Conservation (phyloP, 1,140 invertebrate species). For the Amphibalanus amphitrite region DNA sequence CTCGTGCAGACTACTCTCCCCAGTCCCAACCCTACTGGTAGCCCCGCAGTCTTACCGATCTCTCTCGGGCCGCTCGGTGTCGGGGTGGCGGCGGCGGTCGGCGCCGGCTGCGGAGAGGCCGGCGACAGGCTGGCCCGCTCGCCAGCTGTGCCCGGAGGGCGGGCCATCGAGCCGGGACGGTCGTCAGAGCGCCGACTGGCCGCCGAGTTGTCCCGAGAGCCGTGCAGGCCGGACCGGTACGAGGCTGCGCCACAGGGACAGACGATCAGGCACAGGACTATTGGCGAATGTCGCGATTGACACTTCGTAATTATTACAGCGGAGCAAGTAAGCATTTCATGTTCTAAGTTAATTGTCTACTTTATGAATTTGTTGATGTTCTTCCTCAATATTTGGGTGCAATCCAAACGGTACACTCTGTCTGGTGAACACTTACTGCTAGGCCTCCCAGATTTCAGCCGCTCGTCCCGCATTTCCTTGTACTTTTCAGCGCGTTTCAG, state of each 20-base stretch:
- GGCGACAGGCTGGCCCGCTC: not conserved
- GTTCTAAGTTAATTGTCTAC: too few relatives aligned
- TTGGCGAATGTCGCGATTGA: too few relatives aligned
- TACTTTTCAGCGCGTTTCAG: conserved; percentile 64
- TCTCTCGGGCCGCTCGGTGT: not conserved
- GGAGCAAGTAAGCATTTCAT: too few relatives aligned
- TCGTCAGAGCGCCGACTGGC: not conserved
- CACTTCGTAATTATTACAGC: too few relatives aligned
- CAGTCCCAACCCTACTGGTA: too few relatives aligned
- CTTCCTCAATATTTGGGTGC: too few relatives aligned
- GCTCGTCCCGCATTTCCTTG: conserved; percentile 40
- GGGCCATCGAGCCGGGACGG: not conserved
- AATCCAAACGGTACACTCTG: too few relatives aligned
- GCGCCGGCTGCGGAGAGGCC: not conserved
- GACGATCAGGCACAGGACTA: too few relatives aligned
- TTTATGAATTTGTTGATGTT: too few relatives aligned
- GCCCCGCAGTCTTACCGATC: not conserved
- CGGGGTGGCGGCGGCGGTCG: not conserved
- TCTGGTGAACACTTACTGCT: too few relatives aligned
- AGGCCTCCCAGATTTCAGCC: conserved; percentile 12
- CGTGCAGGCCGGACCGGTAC: not conserved
- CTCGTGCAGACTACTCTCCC: too few relatives aligned
- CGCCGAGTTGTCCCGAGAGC: conserved; percentile 1
- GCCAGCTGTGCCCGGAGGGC: not conserved
- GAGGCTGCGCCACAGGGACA: not conserved